A percentile compares a stretch with the other conserved stretches of the same genome.
Conservation (phyloP, 1,140 invertebrate genomes). For the Drosophila oshimai region DNA sequence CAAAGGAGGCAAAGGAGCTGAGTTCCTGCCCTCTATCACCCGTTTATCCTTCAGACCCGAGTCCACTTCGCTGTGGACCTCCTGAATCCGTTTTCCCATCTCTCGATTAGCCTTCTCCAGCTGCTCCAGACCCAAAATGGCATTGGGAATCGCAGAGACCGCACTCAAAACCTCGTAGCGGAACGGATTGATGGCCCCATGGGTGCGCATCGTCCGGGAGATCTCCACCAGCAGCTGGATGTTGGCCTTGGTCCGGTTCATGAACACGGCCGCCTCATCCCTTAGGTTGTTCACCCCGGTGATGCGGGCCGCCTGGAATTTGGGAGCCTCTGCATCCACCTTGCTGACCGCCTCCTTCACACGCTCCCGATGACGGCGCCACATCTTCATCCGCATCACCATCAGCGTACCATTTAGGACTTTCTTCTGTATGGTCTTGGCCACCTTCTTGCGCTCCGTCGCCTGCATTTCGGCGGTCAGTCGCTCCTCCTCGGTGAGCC, state of each 20-base stretch:
- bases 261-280: conserved; percentile 43
- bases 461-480: background rate
- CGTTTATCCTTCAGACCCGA: conserved; percentile 12
- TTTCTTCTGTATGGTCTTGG: background rate
- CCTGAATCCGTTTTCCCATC: conserved; percentile 20
- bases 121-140: conserved; percentile 20
- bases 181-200: conserved; percentile 53
- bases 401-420: rapidly evolving
- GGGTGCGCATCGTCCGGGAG: conserved; percentile 44
- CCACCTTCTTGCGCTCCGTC: background rate
- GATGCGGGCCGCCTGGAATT: conserved; percentile 29
- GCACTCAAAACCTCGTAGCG: conserved; percentile 21
- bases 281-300: conserved; percentile 30
- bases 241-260: conserved; percentile 57
- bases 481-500: background rate
- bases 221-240: conserved; percentile 46
- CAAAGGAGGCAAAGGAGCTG: background rate
- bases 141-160: conserved; percentile 24
- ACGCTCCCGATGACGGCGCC: conserved; percentile 55
- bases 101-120: conserved; percentile 47
- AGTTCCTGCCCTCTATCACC: background rate
- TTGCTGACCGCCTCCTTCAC: conserved; percentile 13
- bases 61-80: conserved; percentile 41
- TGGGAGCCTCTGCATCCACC: conserved; percentile 34
- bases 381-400: conserved; percentile 11